Base-by-base conservation (phyloP, 2,113 vertebrate genomes). In the Sinocyclocheilus maitianheensis region DNA sequence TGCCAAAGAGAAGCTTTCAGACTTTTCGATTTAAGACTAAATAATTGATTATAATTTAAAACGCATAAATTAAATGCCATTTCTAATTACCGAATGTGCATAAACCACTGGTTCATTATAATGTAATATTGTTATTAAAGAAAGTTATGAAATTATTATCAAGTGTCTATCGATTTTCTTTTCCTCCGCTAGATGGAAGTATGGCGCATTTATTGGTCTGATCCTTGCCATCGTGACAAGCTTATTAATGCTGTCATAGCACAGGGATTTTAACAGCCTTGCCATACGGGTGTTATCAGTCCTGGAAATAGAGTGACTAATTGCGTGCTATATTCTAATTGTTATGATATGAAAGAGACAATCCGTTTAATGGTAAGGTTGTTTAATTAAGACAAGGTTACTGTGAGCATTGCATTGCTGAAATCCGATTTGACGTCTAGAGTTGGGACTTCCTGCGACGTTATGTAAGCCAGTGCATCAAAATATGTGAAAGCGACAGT, bases 181-280 rank as follows among this genome's bases (percentile, higher is more conserved):
- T 40, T 86, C 58, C 60, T 83, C 93, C 94, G 77, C 93, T 93
- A 94, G 94, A 94, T 94, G 94, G 94, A 92, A 88, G 90, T 83
- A 88, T 81, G 89, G 85, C 86, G 93, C 86, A 58, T 85, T 81
- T 53, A 85, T 89, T 85, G 46, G 81, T 80, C 46, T 13, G 22
- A 77, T 78, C 60, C 53, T 24, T 77, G 71, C 85, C 77, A 87
- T 63, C 86, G 37, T 86, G 87, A 84, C 89, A 84, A 91, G 91
- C 83, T 84, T 91, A 90, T 90, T 91, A 90, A 84, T n/a, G 82
- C 82, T 87, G 65, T 89, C 90, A 91, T 89, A 89, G 87, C 85
- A 71, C 34, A 60, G 84, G 83, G 89, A 86, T 85, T 89, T 88
- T 81, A 85, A 85, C 87, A 88, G 60, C 46, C 85, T 85, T 34